Conservation (phyloP, 1,140 invertebrate genomes). For the Euura lappo region DNA sequence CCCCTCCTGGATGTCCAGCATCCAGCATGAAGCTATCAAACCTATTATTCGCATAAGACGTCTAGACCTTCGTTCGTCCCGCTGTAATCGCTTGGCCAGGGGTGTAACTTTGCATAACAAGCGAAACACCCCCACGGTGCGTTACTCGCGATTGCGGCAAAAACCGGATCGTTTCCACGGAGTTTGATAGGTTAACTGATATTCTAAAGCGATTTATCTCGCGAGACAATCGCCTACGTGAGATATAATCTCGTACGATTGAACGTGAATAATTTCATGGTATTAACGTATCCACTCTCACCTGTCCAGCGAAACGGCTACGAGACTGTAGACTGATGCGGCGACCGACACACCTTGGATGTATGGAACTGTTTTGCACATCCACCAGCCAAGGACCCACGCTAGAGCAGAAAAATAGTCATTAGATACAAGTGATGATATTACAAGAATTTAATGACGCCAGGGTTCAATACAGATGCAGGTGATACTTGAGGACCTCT, state of each 20-base stretch:
- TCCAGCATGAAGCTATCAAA: too few relatives aligned
- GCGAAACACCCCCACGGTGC: neutral
- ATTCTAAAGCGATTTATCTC: too few relatives aligned
- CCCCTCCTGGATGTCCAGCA: too few relatives aligned
- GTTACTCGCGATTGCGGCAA: too few relatives aligned
- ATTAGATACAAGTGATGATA: too few relatives aligned
- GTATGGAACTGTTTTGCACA: slow-evolving; percentile 94
- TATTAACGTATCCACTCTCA: slow-evolving; percentile 58
- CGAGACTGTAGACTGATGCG: slow-evolving; percentile 91
- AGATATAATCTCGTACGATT: slow-evolving; percentile 16
- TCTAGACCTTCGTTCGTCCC: neutral
- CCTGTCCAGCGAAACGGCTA: slow-evolving; percentile 93
- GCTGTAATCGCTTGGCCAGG: neutral
- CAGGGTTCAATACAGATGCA: too few relatives aligned
- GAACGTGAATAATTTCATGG: slow-evolving; percentile 27
- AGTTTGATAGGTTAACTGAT: too few relatives aligned
- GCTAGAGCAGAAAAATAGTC: slow-evolving; percentile 61
- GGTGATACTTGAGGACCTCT: too few relatives aligned
- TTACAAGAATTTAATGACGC: too few relatives aligned
- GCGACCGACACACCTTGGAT: slow-evolving; percentile 93
- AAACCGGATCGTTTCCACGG: too few relatives aligned
- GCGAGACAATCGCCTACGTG: neutral
- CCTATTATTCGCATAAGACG: neutral
- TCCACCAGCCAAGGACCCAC: slow-evolving; percentile 90
- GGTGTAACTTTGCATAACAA: slow-evolving; percentile 5